Evolutionary conservation across 2,797 vertebrate species (phyloP).

Genomic region (Poeciliopsis presidionis): DNA sequence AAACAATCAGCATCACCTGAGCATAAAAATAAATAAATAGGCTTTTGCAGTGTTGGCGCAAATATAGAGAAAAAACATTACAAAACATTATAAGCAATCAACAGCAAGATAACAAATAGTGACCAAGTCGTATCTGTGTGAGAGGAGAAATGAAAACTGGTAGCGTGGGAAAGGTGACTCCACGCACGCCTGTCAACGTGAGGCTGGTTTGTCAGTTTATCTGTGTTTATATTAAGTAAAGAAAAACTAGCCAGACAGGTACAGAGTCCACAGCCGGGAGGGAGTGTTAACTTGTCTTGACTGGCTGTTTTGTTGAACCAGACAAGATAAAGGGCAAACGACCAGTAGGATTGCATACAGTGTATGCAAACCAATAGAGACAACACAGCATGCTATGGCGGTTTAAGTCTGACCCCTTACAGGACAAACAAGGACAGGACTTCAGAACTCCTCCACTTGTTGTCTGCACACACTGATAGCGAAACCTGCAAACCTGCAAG

Average conservation of each 20-base stretch:
- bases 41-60: neutral
- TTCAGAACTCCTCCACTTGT: conserved; percentile 14
- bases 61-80: conserved; percentile 22
- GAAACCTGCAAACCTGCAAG: conserved; percentile 17
- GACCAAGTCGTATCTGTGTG: conserved; percentile 10
- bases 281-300: conserved; percentile 63
- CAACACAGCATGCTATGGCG: conserved; percentile 38
- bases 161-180: conserved; percentile 39
- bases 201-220: conserved; percentile 58
- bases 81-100: neutral
- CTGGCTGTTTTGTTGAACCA: conserved; percentile 58
- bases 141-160: conserved; percentile 67
- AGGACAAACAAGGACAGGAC: conserved; percentile 51
- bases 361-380: conserved; percentile 17
- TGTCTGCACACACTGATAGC: neutral
- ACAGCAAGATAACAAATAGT: neutral
- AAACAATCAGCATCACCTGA: conserved; percentile 11
- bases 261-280: conserved; percentile 71
- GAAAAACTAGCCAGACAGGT: conserved; percentile 73
- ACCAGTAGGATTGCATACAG: conserved; percentile 5
- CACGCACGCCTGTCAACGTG: conserved; percentile 27
- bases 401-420: conserved; percentile 32
- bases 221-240: conserved; percentile 68
- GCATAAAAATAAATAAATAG: conserved; percentile 5
- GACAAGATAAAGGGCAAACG: conserved; percentile 39